Evolutionary conservation across 2,888 invertebrate species (phyloP).

Genomic region (Neoaliturus tenellus): DNA sequence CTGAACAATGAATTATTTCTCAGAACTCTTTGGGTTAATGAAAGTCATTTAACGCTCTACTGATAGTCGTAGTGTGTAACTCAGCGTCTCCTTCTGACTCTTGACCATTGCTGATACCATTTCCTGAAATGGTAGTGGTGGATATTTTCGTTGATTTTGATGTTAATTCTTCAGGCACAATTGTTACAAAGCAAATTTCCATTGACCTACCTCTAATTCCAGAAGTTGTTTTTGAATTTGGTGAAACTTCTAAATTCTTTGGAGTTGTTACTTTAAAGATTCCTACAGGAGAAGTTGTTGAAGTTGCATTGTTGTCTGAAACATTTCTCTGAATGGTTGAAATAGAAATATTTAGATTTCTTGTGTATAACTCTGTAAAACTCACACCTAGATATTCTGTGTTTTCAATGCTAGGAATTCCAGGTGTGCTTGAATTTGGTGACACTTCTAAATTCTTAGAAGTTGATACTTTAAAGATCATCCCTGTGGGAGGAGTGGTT

Average conservation of each 20-base stretch:
- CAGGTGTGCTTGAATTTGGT: not conserved
- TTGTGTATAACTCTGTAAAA: not conserved
- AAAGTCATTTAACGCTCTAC: too few relatives aligned
- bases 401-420: too few relatives aligned
- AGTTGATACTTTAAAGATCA: not conserved
- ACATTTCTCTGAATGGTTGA: not conserved
- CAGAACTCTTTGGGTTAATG: too few relatives aligned
- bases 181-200: not conserved
- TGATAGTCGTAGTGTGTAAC: too few relatives aligned
- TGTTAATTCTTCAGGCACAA: not conserved
- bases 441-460: not conserved
- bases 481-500: not conserved
- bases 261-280: not conserved
- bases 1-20: too few relatives aligned
- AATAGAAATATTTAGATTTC: not conserved
- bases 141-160: too few relatives aligned
- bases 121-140: not conserved
- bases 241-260: not conserved
- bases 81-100: too few relatives aligned
- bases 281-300: not conserved
- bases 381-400: too few relatives aligned
- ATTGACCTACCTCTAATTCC: not conserved
- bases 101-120: not conserved
- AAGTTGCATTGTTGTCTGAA: not conserved
- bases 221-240: not conserved